phyloP scores from a whole-genome alignment of 2,113 vertebrate genomes.

The Euleptes europaea region DNA sequence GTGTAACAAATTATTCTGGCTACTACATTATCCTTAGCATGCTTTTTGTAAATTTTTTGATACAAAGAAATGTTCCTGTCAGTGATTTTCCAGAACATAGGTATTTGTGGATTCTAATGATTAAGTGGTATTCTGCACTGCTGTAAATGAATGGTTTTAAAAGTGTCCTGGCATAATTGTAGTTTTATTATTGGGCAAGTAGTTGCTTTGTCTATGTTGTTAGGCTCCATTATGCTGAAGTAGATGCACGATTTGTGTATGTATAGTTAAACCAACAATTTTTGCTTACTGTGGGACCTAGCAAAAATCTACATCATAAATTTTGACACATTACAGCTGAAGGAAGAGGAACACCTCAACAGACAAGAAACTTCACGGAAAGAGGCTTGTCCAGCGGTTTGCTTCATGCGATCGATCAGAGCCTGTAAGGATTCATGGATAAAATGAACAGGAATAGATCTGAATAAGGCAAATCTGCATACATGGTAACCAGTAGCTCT shows the following conservation, averaged over 20 bases:
- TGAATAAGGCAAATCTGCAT: slow-evolving; percentile 92
- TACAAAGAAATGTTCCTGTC: slow-evolving; percentile 57
- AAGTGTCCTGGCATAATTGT: slow-evolving; percentile 33
- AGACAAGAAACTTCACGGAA: slow-evolving; percentile 83
- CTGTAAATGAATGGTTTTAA: slow-evolving; percentile 39
- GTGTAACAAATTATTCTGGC: slow-evolving; percentile 48
- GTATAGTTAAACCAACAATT: slow-evolving; percentile 81
- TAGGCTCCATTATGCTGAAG: slow-evolving; percentile 69
- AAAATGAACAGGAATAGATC: slow-evolving; percentile 89
- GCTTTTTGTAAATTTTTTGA: slow-evolving; percentile 63
- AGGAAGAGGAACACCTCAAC: slow-evolving; percentile 90
- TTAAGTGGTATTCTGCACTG: slow-evolving; percentile 24
- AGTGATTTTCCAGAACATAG: slow-evolving; percentile 64
- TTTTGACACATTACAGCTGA: slow-evolving; percentile 99
- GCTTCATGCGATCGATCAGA: slow-evolving; percentile 88
- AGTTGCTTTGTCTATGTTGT: slow-evolving; percentile 70
- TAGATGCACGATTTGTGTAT: slow-evolving; percentile 79
- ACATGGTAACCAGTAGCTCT: slow-evolving; percentile 93
- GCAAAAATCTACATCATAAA: slow-evolving; percentile 99
- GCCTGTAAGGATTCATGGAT: slow-evolving; percentile 86
- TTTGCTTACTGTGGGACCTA: slow-evolving; percentile 87
- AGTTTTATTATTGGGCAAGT: slow-evolving; percentile 45
- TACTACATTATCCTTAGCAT: slow-evolving; percentile 46
- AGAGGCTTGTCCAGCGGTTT: slow-evolving; percentile 85
- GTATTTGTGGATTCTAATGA: slow-evolving; percentile 48